Conservation (phyloP, 2,888 invertebrate genomes). For the Papilio gigon region DNA sequence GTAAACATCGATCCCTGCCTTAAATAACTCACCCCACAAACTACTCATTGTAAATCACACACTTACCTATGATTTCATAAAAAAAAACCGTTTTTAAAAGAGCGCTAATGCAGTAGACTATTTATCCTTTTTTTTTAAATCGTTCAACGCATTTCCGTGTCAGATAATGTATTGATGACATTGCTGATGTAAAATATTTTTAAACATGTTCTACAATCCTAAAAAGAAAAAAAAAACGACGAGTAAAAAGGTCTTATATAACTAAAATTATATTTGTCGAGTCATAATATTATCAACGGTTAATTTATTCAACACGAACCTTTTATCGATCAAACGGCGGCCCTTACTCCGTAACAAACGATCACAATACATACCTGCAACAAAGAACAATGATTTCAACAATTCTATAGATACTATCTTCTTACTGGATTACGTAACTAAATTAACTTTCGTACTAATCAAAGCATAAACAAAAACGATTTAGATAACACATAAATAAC, state of each 20-base stretch:
- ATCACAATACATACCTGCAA: constrained; percentile 71
- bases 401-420: constrained; percentile 56
- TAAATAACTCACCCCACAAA: constrained; percentile 28
- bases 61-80: neutral
- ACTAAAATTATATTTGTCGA: constrained; percentile 5
- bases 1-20: constrained; percentile 26
- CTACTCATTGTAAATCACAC: neutral
- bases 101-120: too few species aligned
- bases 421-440: constrained; percentile 50
- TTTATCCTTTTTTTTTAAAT: too few species aligned
- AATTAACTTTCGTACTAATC: constrained; percentile 46
- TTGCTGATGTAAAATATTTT: too few species aligned
- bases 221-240: neutral
- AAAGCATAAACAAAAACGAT: constrained; percentile 27
- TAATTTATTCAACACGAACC: constrained; percentile 36
- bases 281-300: constrained; percentile 35
- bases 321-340: constrained; percentile 47
- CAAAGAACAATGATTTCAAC: constrained; percentile 69
- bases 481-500: constrained; percentile 27
- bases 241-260: neutral
- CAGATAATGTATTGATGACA: too few species aligned
- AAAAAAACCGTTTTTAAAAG: too few species aligned
- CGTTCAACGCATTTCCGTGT: too few species aligned
- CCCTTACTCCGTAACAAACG: constrained; percentile 51
- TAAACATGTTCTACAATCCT: too few species aligned